These are phyloP conservation scores for Dione vanillae DNA, from an alignment of 2,888 invertebrate species.

Conservation along the genomic window DNA sequence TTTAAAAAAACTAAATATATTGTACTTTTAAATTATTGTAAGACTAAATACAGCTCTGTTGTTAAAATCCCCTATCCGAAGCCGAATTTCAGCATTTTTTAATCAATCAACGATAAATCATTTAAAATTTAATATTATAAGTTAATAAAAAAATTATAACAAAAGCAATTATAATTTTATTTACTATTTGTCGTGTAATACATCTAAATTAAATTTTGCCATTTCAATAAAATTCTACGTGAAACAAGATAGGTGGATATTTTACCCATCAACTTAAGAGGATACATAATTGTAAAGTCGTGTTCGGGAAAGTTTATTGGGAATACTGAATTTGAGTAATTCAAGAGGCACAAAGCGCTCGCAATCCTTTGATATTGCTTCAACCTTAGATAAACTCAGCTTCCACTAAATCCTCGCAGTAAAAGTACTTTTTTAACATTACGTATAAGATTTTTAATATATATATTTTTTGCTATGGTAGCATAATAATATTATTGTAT, in stretches of 20 bases:
- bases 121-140: no score
- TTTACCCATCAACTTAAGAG: constrained; percentile 35
- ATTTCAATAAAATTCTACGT: neutral
- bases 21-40: no score
- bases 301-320: constrained; percentile 55
- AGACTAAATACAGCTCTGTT: no score
- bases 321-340: constrained; percentile 53
- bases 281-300: constrained; percentile 44
- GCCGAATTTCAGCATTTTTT: no score
- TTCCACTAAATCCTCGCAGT: constrained; percentile 17
- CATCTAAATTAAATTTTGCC: neutral
- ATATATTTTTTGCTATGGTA: no score
- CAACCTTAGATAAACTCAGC: constrained; percentile 49
- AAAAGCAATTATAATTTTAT: neutral
- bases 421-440: neutral
- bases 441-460: neutral
- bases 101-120: no score
- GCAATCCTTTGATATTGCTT: constrained; percentile 63
- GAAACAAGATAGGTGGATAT: constrained; percentile 14
- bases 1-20: no score
- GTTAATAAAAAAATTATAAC: no score
- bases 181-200: neutral
- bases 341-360: constrained; percentile 57
- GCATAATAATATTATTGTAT: no score
- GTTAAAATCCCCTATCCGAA: no score